These are phyloP conservation scores for Drosophila mulleri DNA, from an alignment of 2,888 invertebrate genomes.

Conservation along the genomic window DNA sequence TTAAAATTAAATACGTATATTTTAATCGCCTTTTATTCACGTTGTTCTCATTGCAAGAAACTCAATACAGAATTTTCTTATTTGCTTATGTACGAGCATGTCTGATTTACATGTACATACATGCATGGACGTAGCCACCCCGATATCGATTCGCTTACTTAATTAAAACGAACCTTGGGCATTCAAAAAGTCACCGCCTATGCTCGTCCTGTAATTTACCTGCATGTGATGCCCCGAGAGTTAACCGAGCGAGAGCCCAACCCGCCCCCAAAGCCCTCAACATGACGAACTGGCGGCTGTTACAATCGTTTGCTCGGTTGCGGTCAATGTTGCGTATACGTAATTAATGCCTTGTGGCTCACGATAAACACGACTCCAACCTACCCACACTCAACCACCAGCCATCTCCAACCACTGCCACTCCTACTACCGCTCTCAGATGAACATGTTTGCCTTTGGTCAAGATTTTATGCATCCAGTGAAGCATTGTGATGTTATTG, in stretches of 20 bases:
- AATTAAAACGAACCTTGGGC: slow-evolving; percentile 58
- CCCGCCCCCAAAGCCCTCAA: neutral
- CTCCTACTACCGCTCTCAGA: neutral
- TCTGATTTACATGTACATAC: slow-evolving; percentile 5
- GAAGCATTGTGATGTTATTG: slow-evolving; percentile 58
- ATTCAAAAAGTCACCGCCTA: slow-evolving; percentile 69
- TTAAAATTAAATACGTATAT: slow-evolving; percentile 4
- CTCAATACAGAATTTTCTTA: neutral
- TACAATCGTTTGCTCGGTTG: slow-evolving; percentile 45
- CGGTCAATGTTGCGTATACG: slow-evolving; percentile 70
- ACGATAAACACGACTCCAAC: slow-evolving; percentile 62
- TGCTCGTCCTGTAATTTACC: slow-evolving; percentile 38
- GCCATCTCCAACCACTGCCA: neutral
- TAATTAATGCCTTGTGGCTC: slow-evolving; percentile 72
- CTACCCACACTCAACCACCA: neutral
- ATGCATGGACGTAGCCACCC: neutral
- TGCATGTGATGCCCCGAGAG: slow-evolving; percentile 43
- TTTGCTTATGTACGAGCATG: neutral
- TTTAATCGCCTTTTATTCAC: neutral
- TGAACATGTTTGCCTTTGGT: slow-evolving; percentile 53
- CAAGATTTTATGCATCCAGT: slow-evolving; percentile 61
- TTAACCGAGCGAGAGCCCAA: slow-evolving; percentile 48
- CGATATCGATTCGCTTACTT: slow-evolving; percentile 53
- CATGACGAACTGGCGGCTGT: slow-evolving; percentile 20
- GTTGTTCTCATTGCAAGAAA: neutral